Base-by-base conservation (phyloP, 2,888 invertebrate genomes). In the Drosophila prolongata region DNA sequence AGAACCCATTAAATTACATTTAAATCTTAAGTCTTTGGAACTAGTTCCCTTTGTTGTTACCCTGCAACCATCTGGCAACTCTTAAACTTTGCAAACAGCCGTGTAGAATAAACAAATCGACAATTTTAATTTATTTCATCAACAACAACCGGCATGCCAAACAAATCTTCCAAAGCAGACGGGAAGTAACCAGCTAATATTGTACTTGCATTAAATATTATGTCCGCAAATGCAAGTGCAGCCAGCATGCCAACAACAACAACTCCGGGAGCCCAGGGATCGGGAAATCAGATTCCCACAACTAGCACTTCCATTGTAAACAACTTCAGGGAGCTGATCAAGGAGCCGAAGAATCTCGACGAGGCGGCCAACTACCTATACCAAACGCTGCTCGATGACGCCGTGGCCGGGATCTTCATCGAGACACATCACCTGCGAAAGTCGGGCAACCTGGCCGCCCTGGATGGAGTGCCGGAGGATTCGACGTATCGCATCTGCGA, bases 391-490 rank as follows among this genome's bases (percentile, higher is more conserved):
- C 92, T 95, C 37, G 96, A 96, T 76, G 96, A 96, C 90, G 95
- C 96, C 13, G 93, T 95, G 37, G 93, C 96, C 87, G 97, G 97
- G 5, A 93, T 96, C 80, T 94, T 95, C 61, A 95, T 96, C 83
- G 96, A 96, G 87, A 94, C 95, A 62, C 95, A 96, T 89, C 94
- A 96, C 79, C 95, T 95, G 53, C 79, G 88, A 13, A 96, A 96
- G 92, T 95, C 95, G 19, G 97, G 96, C 8, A 93, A 95, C 53
- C 94, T 95, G 0, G 94, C 94, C 38, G 93, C 95, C 6, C 91
- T 95, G 40, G 95, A 95, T 70, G 94, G 95, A 1, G 93, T 94
- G 66, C 92, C 93, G 30, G 94, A 94, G 78, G 94, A 89, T 30
- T 93, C 94, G 43, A 90, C 92, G 1, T 94, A 93, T 77, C 93